Conservation (phyloP, 2,888 invertebrate species). For the Euzetes globulus region DNA sequence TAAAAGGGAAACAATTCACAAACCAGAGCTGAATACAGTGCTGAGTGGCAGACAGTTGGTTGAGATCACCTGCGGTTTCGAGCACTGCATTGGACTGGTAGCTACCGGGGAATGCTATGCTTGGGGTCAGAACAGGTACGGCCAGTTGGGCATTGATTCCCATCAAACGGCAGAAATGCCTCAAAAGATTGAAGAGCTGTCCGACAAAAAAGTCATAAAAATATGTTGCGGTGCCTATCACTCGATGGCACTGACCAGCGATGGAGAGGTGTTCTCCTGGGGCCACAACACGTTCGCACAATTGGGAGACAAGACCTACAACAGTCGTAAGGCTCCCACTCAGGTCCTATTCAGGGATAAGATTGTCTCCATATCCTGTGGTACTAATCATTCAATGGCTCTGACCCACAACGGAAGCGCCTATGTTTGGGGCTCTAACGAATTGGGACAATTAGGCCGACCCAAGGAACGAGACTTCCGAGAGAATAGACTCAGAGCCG, state of each 20-base stretch:
- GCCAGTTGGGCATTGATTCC: conserved; percentile 24
- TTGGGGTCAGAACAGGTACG: conserved; percentile 28
- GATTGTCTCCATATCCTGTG: neutral
- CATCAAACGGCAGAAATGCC: too few relatives aligned
- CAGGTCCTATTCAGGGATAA: neutral
- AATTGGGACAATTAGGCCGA: neutral
- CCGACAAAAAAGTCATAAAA: neutral
- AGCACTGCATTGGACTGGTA: neutral
- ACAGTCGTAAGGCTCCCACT: too few relatives aligned
- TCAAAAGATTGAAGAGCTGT: too few relatives aligned
- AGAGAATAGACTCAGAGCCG: neutral
- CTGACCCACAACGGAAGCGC: neutral
- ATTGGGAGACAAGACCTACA: too few relatives aligned
- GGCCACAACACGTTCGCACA: neutral
- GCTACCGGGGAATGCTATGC: neutral
- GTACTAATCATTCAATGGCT: neutral
- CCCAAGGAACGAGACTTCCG: neutral
- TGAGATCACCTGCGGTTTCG: neutral
- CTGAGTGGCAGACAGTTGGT: neutral
- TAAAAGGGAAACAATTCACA: too few relatives aligned
- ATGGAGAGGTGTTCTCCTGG: neutral
- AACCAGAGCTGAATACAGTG: neutral
- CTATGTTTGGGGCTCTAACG: neutral
- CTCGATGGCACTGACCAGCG: neutral
- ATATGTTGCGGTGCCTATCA: neutral